Percentiles rank a stretch among this genome's conserved stretches.
phyloP scores from a whole-genome alignment of 2,797 vertebrate species.

The Pangasius djambal region DNA sequence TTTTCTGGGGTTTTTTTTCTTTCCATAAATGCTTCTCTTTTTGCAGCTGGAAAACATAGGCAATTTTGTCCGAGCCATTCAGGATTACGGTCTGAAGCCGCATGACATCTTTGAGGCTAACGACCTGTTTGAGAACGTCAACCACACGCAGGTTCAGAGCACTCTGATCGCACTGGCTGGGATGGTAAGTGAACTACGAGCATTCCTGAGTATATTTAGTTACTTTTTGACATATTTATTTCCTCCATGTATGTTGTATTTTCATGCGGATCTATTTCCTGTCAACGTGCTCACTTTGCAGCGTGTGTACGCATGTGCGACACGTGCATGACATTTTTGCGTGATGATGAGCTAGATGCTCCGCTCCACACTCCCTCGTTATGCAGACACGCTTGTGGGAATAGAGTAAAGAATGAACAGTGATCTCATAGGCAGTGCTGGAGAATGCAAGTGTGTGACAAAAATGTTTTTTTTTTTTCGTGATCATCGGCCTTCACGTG shows the following conservation, averaged over 20 bases:
- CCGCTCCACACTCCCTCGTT: neutral
- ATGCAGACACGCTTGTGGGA: constrained; percentile 21
- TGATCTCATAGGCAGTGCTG: constrained; percentile 21
- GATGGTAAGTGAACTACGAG: constrained; percentile 78
- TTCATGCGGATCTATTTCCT: constrained; percentile 2
- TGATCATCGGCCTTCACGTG: neutral
- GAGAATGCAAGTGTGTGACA: constrained; percentile 15
- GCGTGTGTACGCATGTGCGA: neutral
- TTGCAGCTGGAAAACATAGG: constrained; percentile 95
- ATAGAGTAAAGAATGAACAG: constrained; percentile 18
- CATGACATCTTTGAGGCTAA: constrained; percentile 96
- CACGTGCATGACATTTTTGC: neutral
- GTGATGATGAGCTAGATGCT: constrained; percentile 1
- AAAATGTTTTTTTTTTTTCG: neutral
- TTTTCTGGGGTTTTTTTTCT: neutral
- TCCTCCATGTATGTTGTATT: neutral
- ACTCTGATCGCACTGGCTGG: constrained; percentile 90
- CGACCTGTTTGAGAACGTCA: constrained; percentile 93
- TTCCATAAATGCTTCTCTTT: neutral
- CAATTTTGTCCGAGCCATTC: constrained; percentile 90
- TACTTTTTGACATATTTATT: neutral
- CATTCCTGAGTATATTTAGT: neutral
- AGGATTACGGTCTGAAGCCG: constrained; percentile 86
- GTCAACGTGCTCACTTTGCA: neutral
- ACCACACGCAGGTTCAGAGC: constrained; percentile 93